These are phyloP conservation scores for Drosophila stalkeri DNA, from an alignment of 2,888 invertebrate species.

Conservation along the genomic window DNA sequence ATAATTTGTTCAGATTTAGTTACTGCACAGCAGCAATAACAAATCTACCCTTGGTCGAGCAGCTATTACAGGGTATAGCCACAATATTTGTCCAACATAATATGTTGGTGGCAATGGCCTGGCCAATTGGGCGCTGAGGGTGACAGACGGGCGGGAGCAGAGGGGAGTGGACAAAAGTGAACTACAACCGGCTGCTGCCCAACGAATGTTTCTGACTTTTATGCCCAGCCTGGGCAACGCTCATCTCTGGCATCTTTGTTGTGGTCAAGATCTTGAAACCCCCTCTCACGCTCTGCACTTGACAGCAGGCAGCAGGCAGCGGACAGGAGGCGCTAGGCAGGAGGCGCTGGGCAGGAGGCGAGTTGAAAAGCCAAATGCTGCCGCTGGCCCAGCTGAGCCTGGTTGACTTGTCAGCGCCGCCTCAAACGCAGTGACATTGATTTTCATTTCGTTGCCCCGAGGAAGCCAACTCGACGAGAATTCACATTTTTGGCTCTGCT, in stretches of 20 bases:
- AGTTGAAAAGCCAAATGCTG: neutral
- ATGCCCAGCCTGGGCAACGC: constrained; percentile 27
- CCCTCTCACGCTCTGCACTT: constrained; percentile 34
- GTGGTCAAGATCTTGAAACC: constrained; percentile 51
- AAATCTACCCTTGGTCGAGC: neutral
- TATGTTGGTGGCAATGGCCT: constrained; percentile 5
- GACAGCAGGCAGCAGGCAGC: neutral
- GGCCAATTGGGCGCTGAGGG: constrained; percentile 47
- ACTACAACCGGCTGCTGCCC: constrained; percentile 7
- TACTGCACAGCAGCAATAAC: neutral
- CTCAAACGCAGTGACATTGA: constrained; percentile 63
- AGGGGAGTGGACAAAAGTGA: no score
- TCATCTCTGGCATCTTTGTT: constrained; percentile 23
- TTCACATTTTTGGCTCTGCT: constrained; percentile 43
- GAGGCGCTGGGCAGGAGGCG: neutral
- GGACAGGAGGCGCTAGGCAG: no score
- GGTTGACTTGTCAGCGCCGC: constrained; percentile 52
- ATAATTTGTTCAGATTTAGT: neutral
- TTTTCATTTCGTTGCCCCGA: constrained; percentile 58
- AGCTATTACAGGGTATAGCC: neutral
- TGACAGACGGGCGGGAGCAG: no score
- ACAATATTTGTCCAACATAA: constrained; percentile 6
- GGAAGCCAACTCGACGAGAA: constrained; percentile 24
- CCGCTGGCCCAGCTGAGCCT: neutral
- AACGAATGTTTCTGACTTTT: constrained; percentile 42